These are phyloP conservation scores for Aldrovandia affinis DNA, from an alignment of 2,797 vertebrate genomes.

Conservation along the genomic window DNA sequence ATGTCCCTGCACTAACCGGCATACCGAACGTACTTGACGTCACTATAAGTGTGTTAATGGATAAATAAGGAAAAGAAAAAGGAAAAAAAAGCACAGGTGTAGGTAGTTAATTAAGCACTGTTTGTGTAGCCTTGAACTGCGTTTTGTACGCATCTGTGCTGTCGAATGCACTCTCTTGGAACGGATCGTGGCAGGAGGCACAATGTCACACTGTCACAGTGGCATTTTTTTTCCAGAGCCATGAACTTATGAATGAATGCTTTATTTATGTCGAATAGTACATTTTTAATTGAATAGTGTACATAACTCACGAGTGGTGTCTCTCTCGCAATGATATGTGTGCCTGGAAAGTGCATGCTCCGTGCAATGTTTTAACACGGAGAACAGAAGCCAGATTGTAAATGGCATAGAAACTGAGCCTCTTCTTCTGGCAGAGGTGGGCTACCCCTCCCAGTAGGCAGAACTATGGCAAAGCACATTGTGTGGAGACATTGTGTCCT, in stretches of 20 bases:
- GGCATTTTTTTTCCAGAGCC: not conserved
- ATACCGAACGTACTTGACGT: conserved; percentile 25
- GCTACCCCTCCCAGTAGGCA: not conserved
- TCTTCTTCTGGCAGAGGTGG: not conserved
- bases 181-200: not conserved
- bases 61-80: not conserved
- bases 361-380: not conserved
- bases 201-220: not conserved
- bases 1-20: not conserved
- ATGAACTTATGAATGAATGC: not conserved
- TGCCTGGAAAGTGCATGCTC: not conserved
- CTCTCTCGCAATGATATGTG: not conserved
- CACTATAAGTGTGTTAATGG: not conserved
- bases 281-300: not conserved
- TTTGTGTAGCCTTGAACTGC: not conserved
- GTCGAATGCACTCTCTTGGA: not conserved
- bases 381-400: not conserved
- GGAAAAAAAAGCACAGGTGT: not conserved
- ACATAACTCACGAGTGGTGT: not conserved
- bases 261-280: conserved; percentile 1
- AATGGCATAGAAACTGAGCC: not conserved
- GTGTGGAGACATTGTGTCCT: not conserved
- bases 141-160: not conserved
- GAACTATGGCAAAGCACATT: not conserved
- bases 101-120: not conserved